These are phyloP conservation scores for Erithacus rubecula DNA, from an alignment of 2,797 vertebrate species.

Conservation along the genomic window DNA sequence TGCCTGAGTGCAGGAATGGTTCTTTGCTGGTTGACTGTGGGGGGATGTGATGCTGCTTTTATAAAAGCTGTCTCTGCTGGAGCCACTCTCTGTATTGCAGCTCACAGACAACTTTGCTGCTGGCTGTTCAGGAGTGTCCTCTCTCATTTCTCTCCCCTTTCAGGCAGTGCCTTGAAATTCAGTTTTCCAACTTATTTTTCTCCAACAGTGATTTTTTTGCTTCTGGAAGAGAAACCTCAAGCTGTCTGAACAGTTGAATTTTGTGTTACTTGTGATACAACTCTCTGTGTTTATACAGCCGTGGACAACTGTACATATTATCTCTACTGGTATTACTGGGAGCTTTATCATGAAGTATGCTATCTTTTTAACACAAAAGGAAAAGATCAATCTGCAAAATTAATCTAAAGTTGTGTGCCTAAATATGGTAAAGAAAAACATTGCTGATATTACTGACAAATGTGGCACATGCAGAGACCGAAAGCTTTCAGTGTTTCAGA, in stretches of 20 bases:
- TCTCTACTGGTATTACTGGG: background rate
- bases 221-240: background rate
- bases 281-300: background rate
- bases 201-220: background rate
- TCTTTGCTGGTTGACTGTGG: accelerated
- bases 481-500: background rate
- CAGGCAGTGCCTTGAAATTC: background rate
- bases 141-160: background rate
- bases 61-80: background rate
- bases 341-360: background rate
- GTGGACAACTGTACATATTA: background rate
- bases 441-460: background rate
- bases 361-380: background rate
- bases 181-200: background rate
- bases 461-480: background rate
- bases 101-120: background rate
- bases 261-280: background rate
- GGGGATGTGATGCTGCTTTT: background rate
- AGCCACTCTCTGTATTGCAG: background rate
- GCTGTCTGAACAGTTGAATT: background rate
- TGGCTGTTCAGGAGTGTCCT: background rate
- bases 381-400: background rate
- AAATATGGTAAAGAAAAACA: background rate
- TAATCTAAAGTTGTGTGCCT: background rate
- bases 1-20: background rate